phyloP scores from a whole-genome alignment of 1,140 invertebrate genomes.

The Geopemphigus sp. region DNA sequence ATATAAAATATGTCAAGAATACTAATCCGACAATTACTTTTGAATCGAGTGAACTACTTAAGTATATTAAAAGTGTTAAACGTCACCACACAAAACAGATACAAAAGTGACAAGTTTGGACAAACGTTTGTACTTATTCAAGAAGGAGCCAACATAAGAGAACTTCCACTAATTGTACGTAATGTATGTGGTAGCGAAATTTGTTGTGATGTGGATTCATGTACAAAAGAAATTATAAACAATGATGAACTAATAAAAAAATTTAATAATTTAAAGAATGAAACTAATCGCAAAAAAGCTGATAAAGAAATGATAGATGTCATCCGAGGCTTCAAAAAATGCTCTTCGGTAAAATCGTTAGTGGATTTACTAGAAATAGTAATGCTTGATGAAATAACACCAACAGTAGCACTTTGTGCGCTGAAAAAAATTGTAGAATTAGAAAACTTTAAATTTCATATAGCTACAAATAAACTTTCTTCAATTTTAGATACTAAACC shows the following conservation, averaged over 20 bases:
- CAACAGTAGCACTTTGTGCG: slow-evolving; percentile 58
- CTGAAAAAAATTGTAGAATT: slow-evolving; percentile 60
- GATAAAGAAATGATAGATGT: slow-evolving; percentile 56
- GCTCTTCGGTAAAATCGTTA: slow-evolving; percentile 53
- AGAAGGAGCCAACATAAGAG: slow-evolving; percentile 66
- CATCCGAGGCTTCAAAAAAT: slow-evolving; percentile 55
- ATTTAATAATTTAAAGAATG: slow-evolving; percentile 50
- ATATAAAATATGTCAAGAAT: slow-evolving; percentile 35
- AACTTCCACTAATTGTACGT: slow-evolving; percentile 67
- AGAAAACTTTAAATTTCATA: slow-evolving; percentile 57
- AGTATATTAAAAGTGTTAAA: not conserved
- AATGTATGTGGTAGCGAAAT: slow-evolving; percentile 55
- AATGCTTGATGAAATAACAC: slow-evolving; percentile 59
- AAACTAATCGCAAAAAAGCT: slow-evolving; percentile 50
- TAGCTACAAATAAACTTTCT: slow-evolving; percentile 51
- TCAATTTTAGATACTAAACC: slow-evolving; percentile 25
- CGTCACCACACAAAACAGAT: slow-evolving; percentile 2
- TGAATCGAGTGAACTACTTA: slow-evolving; percentile 16
- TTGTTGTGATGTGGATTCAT: not conserved
- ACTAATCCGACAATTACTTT: not conserved
- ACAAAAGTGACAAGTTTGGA: slow-evolving; percentile 52
- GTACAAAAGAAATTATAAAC: not conserved
- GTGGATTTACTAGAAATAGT: slow-evolving; percentile 57
- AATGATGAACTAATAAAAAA: slow-evolving; percentile 43
- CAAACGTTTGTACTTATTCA: slow-evolving; percentile 66